Evolutionary conservation across 1,140 invertebrate genomes (phyloP).

Genomic region (Eriosoma lanigerum): DNA sequence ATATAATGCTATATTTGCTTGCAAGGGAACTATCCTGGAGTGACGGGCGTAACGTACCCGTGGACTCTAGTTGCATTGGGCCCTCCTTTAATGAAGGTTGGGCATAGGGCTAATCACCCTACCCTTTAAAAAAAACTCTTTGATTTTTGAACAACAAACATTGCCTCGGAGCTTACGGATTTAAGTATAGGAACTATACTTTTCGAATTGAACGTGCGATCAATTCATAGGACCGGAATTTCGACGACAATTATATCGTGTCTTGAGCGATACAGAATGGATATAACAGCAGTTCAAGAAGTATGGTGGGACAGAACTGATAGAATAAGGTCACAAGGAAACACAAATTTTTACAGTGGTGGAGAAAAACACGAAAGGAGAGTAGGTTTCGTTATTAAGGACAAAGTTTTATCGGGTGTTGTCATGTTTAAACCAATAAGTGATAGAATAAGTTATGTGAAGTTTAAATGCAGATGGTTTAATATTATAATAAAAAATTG

Average conservation of each 20-base stretch:
- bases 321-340: background rate
- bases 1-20: too few relatives aligned
- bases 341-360: background rate
- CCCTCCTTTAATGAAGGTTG: background rate
- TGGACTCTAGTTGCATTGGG: background rate
- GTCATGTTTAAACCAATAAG: constrained; percentile 16
- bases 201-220: constrained; percentile 23
- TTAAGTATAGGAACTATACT: constrained; percentile 8
- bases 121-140: background rate
- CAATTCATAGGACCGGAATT: background rate
- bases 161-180: constrained; percentile 27
- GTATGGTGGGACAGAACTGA: too few relatives aligned
- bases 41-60: constrained; percentile 10
- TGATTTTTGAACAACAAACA: constrained; percentile 25
- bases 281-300: too few relatives aligned
- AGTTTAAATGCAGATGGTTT: too few relatives aligned
- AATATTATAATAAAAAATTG: too few relatives aligned
- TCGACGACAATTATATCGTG: too few relatives aligned
- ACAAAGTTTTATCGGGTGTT: background rate
- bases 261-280: too few relatives aligned
- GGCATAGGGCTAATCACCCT: background rate
- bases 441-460: too few relatives aligned
- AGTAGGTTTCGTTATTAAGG: too few relatives aligned
- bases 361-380: background rate
- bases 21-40: too few relatives aligned